Conservation (phyloP, 2,888 invertebrate species). For the Eudiplozoon nipponicum region DNA sequence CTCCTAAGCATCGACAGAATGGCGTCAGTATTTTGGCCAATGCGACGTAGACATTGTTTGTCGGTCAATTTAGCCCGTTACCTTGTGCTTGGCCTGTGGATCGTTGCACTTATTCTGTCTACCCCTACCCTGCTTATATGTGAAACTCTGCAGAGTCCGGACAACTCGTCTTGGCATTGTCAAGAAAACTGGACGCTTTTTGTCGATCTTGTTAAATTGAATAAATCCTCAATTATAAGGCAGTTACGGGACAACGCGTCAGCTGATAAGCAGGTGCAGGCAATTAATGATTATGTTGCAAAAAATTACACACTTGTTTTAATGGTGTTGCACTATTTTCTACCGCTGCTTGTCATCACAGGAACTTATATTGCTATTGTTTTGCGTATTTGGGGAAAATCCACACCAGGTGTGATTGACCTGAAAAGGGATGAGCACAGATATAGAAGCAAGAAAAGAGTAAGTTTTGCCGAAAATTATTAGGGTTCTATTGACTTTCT, state of each 20-base stretch:
- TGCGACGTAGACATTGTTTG: slow-evolving; percentile 3
- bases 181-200: background rate
- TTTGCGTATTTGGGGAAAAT: slow-evolving; percentile 22
- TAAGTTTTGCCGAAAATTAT: slow-evolving; percentile 6
- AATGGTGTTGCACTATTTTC: slow-evolving; percentile 16
- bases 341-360: slow-evolving; percentile 22
- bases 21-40: slow-evolving; percentile 8
- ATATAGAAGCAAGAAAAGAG: slow-evolving; percentile 17
- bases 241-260: no score
- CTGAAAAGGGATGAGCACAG: slow-evolving; percentile 21
- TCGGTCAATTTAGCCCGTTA: background rate
- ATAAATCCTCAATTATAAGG: background rate
- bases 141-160: no score
- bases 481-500: no score
- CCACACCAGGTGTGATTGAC: slow-evolving; percentile 24
- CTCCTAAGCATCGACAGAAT: slow-evolving; percentile 11
- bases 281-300: no score
- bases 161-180: background rate
- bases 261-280: no score
- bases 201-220: background rate
- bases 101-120: background rate
- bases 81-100: slow-evolving; percentile 6
- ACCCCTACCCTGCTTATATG: background rate
- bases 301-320: slow-evolving; percentile 13
- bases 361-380: slow-evolving; percentile 24